Percentiles rank a stretch among this genome's conserved stretches.
Evolutionary conservation across 2,888 invertebrate species (phyloP).

Genomic region (Chymomyza caudatula): DNA sequence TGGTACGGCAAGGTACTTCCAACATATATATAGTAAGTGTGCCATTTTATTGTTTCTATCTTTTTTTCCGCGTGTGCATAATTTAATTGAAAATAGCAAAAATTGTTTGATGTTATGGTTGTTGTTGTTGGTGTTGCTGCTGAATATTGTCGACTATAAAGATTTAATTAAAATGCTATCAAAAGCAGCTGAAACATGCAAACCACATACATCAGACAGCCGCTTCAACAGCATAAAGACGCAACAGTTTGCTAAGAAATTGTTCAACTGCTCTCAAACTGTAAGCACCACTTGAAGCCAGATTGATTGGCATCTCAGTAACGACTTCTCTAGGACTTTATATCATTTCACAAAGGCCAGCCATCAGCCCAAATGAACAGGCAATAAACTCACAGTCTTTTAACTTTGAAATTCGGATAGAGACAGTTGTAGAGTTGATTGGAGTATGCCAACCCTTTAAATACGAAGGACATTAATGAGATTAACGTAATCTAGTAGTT

Average conservation of each 20-base stretch:
- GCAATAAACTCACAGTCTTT: constrained; percentile 24
- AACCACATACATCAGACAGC: not conserved
- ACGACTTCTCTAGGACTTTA: constrained; percentile 6
- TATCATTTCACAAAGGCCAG: no score
- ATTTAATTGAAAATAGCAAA: constrained; percentile 35
- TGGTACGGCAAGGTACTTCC: no score
- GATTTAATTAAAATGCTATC: constrained; percentile 51
- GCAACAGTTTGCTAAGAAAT: not conserved
- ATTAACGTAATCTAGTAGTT: no score
- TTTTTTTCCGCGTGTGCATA: constrained; percentile 27
- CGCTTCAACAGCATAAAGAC: not conserved
- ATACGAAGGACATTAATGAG: no score
- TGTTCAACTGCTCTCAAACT: constrained; percentile 17
- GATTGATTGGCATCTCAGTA: constrained; percentile 36
- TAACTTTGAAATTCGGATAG: constrained; percentile 42
- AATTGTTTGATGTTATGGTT: not conserved
- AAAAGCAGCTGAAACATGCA: constrained; percentile 35
- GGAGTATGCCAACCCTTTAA: no score
- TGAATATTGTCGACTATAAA: constrained; percentile 32
- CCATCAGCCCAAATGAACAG: not conserved
- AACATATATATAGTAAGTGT: no score
- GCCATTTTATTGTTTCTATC: not conserved
- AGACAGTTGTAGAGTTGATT: no score
- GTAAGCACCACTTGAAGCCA: constrained; percentile 17
- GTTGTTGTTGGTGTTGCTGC: constrained; percentile 1